These are phyloP conservation scores for Siniperca knerii DNA, from an alignment of 2,113 vertebrate species.

Conservation along the genomic window DNA sequence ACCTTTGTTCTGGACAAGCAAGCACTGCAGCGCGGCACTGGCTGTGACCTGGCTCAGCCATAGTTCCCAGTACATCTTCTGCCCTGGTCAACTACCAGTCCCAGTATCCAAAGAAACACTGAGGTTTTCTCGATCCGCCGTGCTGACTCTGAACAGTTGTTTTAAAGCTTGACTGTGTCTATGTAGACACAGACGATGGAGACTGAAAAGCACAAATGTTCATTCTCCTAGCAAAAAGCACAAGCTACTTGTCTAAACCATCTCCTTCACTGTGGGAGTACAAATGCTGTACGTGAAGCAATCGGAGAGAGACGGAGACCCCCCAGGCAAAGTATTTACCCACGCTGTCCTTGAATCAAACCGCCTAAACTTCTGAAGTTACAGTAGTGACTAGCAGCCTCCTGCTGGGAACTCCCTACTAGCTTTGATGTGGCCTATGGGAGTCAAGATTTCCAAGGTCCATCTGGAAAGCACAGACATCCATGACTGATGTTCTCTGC, in stretches of 20 bases:
- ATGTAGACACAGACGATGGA: neutral
- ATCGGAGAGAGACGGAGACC: slow-evolving; percentile 21
- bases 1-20: slow-evolving; percentile 84
- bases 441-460: slow-evolving; percentile 74
- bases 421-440: slow-evolving; percentile 70
- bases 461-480: slow-evolving; percentile 60
- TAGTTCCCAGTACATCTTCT: slow-evolving; percentile 85
- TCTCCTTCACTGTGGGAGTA: slow-evolving; percentile 12
- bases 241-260: slow-evolving; percentile 5
- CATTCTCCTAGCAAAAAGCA: slow-evolving; percentile 13
- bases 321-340: slow-evolving; percentile 54
- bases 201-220: slow-evolving; percentile 13
- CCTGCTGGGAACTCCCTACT: slow-evolving; percentile 45
- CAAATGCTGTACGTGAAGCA: neutral
- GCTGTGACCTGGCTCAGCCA: slow-evolving; percentile 82
- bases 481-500: slow-evolving; percentile 64
- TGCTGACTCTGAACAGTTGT: neutral
- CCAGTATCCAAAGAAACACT: slow-evolving; percentile 33
- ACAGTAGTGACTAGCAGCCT: slow-evolving; percentile 46
- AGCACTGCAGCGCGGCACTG: slow-evolving; percentile 74
- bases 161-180: neutral
- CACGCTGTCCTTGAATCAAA: slow-evolving; percentile 49
- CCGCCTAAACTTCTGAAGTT: slow-evolving; percentile 46
- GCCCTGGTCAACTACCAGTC: slow-evolving; percentile 22
- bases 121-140: neutral